Percentiles rank a stretch among this genome's conserved stretches.
Conservation (phyloP, 92 coral and sea anemone species). For the Parazoanthus swiftii region DNA sequence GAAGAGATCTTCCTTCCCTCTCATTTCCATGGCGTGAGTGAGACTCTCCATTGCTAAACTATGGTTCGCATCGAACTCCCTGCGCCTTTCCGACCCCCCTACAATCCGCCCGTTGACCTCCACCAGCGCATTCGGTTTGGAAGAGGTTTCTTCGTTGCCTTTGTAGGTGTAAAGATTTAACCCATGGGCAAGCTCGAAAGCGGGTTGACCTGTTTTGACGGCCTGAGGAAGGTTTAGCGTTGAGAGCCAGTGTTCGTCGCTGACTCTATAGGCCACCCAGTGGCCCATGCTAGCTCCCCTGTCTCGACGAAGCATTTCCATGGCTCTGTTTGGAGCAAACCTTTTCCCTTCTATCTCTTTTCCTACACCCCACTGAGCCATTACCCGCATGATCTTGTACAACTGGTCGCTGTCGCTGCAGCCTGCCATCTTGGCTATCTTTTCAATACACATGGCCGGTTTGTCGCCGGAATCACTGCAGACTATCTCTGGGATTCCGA, state of each 20-base stretch:
- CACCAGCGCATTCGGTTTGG: neutral
- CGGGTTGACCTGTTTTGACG: neutral
- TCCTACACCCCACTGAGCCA: conserved; percentile 48
- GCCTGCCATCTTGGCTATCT: conserved; percentile 20
- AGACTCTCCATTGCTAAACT: conserved; percentile 1
- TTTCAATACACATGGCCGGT: conserved; percentile 22
- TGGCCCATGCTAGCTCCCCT: conserved; percentile 47
- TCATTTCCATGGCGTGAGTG: neutral
- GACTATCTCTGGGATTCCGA: conserved; percentile 39
- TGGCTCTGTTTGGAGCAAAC: conserved; percentile 27
- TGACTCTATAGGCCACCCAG: neutral
- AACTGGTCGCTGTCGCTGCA: conserved; percentile 14
- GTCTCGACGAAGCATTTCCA: conserved; percentile 39
- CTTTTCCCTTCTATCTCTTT: conserved; percentile 27
- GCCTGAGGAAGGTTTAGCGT: neutral
- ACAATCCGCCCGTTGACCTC: neutral
- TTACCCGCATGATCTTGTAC: conserved; percentile 35
- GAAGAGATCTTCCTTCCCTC: neutral
- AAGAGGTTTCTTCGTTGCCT: neutral
- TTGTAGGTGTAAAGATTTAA: neutral
- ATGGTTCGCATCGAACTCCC: neutral
- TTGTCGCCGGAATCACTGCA: conserved; percentile 15
- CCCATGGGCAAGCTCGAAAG: conserved; percentile 11
- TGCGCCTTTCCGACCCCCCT: neutral
- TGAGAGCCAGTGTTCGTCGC: conserved; percentile 7